Percentiles rank a stretch among this genome's conserved stretches.
Evolutionary conservation across 2,797 vertebrate species (phyloP).

Genomic region (Lindbergichthys nudifrons): DNA sequence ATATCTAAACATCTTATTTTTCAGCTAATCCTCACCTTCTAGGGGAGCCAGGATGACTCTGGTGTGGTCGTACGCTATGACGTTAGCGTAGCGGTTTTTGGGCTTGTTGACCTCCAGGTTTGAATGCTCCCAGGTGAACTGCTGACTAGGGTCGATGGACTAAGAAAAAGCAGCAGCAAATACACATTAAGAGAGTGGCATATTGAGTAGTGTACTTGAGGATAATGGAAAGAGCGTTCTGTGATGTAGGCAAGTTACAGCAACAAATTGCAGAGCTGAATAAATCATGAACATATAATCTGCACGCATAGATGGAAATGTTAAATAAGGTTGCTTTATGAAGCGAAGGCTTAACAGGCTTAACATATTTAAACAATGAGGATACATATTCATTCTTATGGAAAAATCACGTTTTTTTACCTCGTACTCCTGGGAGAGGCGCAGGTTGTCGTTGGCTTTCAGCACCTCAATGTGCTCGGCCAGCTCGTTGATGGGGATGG

Average conservation of each 20-base stretch:
- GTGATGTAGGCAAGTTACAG: constrained; percentile 49
- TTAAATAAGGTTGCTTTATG: constrained; percentile 67
- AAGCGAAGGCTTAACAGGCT: constrained; percentile 47
- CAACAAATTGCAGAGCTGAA: constrained; percentile 67
- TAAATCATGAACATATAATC: constrained; percentile 69
- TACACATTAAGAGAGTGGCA: constrained; percentile 19
- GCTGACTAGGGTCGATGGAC: constrained; percentile 97
- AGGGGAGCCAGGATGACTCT: constrained; percentile 93
- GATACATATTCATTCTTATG: constrained; percentile 35
- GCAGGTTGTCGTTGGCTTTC: constrained; percentile 98
- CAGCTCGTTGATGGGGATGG: constrained; percentile 94
- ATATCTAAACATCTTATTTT: constrained; percentile 23
- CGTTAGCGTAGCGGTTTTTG: constrained; percentile 97
- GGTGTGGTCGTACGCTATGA: constrained; percentile 97
- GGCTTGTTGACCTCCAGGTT: constrained; percentile 99
- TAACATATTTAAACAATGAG: constrained; percentile 48
- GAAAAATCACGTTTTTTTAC: constrained; percentile 76
- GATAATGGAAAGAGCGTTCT: constrained; percentile 56
- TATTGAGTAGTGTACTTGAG: constrained; percentile 45
- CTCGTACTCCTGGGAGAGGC: constrained; percentile 99
- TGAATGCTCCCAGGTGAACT: constrained; percentile 98
- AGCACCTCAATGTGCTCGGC: constrained; percentile 97
- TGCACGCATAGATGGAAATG: constrained; percentile 45
- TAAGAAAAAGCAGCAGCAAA: constrained; percentile 58
- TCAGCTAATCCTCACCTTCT: constrained; percentile 86